Evolutionary conservation across 1,140 invertebrate genomes (phyloP), one percentile per base, ranked within the genome.

Genomic region (Vanessa atalanta): DNA sequence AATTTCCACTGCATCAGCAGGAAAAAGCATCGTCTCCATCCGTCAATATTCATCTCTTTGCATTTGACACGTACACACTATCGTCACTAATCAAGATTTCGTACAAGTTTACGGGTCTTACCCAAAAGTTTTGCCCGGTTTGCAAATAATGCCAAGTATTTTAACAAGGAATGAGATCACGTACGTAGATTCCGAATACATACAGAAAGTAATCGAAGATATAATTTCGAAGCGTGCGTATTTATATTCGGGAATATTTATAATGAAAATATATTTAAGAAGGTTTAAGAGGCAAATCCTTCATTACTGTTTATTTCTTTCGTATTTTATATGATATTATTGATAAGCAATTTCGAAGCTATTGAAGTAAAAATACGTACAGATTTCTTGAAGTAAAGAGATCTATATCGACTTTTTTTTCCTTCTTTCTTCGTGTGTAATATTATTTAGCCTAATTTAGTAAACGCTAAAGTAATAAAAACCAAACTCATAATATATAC

Each of bases 81-180:
- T 70, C 68, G 68, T 70, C 61, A 70, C 61, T 55, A 65, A 57
- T 72, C 61, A 65, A 65, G 63, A 63, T 47, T 65, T 65, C 43
- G 50, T 26, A 47, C 48, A 72, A 72, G 70, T 72, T 72, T 63
- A 47, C 70, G 70, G 70, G 64, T 50, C 70, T 55, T 55, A 14
- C 57, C 60, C 31, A 23, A 37, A 72, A 72, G 47, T 71, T 71
- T 37, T 16, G 47, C 50, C 13, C 61, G 50, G 70, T 72, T 65
- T 55, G 70, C 70, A 65, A 72, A 72, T 71, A 72, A 72, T 26
- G 57, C 31, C 31, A 65, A 64, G 63, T 65, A 72, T 65, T 65
- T 72, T 65, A 55, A 65, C 50, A 55, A 9, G 12, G 16, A 47
- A 72, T 72, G 64, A 72, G 70, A 72, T 72, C 70, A 72, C 70